Evolutionary conservation across 2,113 vertebrate species (phyloP).

Genomic region (Bombycilla garrulus): DNA sequence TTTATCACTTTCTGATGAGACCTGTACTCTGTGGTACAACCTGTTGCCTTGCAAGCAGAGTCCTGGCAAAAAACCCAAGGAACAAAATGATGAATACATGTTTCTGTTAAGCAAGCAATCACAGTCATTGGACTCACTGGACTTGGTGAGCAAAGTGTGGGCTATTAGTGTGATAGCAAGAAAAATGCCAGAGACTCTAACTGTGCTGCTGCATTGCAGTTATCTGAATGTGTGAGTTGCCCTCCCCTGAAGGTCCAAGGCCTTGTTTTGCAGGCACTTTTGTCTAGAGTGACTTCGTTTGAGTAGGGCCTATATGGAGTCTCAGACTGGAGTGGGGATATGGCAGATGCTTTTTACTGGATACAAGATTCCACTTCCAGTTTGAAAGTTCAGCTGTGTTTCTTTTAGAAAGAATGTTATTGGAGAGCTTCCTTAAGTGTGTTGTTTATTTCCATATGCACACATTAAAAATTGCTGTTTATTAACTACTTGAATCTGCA

Average conservation of each 20-base stretch:
- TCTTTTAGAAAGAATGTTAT: not conserved
- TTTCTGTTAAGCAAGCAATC: slow-evolving; percentile 39
- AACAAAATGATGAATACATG: slow-evolving; percentile 41
- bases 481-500: not conserved
- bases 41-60: slow-evolving; percentile 73
- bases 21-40: slow-evolving; percentile 79
- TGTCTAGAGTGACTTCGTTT: not conserved
- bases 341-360: not conserved
- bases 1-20: slow-evolving; percentile 65
- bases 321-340: not conserved
- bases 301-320: not conserved
- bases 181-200: not conserved
- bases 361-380: not conserved
- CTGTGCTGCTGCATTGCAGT: not conserved
- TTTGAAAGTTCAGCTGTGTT: not conserved
- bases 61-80: slow-evolving; percentile 35
- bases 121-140: slow-evolving; percentile 20
- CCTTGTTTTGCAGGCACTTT: not conserved
- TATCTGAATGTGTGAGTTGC: not conserved
- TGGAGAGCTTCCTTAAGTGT: not conserved
- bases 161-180: not conserved
- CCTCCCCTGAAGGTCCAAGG: not conserved
- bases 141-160: slow-evolving; percentile 72
- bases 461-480: not conserved
- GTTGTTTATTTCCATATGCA: not conserved